phyloP scores from a whole-genome alignment of 1,140 invertebrate species.

The Orchestia grillus region DNA sequence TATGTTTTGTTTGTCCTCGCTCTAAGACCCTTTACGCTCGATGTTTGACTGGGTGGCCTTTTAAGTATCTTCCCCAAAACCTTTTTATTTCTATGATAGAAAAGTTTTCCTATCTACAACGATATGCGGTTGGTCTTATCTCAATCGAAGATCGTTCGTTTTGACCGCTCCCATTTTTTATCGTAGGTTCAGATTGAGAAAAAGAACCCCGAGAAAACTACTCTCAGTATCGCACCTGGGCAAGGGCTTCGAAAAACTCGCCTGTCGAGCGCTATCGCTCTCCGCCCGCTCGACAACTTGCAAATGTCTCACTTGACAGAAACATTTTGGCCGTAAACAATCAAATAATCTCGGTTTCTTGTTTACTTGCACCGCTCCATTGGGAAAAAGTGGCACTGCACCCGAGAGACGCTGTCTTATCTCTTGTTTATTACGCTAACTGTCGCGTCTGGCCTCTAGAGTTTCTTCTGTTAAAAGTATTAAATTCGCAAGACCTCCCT shows the following conservation, averaged over 20 bases:
- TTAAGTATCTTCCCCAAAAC: background rate
- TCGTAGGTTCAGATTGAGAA: background rate
- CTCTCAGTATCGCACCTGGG: background rate
- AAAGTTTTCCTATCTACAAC: background rate
- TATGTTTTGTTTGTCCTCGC: background rate
- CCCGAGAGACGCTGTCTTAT: background rate
- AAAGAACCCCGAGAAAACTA: background rate
- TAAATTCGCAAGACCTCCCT: background rate
- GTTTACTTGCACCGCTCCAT: slow-evolving; percentile 17
- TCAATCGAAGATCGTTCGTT: background rate
- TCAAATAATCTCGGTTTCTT: slow-evolving; percentile 44
- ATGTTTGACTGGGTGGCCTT: background rate
- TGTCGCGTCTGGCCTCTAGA: slow-evolving; percentile 24
- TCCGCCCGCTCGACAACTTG: background rate
- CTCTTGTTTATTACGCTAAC: slow-evolving; percentile 32
- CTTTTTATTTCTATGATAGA: background rate
- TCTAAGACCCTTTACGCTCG: background rate
- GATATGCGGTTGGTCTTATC: background rate
- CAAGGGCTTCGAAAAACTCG: background rate
- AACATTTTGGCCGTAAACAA: slow-evolving; percentile 42
- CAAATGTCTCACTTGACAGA: slow-evolving; percentile 47
- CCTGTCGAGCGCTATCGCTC: background rate
- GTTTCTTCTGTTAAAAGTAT: background rate
- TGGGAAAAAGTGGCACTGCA: slow-evolving; percentile 35
- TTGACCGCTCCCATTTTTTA: background rate